Base-by-base conservation (phyloP, 1,140 invertebrate species). In the Temnothorax longispinosus region DNA sequence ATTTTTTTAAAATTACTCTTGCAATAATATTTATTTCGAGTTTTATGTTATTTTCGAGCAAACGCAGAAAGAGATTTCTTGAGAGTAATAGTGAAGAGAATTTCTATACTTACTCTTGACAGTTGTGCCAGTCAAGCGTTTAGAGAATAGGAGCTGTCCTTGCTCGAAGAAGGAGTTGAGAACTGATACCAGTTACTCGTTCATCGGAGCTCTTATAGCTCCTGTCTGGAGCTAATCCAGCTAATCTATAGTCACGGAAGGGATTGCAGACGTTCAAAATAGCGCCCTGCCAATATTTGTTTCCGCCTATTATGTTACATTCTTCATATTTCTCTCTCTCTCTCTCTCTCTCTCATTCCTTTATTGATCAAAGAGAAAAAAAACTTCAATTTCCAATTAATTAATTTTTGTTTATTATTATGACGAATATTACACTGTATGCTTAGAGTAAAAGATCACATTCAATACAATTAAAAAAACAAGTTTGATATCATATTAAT, bases 171-270 rank as follows among this genome's bases (percentile, higher is more conserved):
- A 88, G 78, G 75, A 92, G 89, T 86, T 89, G 91, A 89, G 87
- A 89, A 93, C 92, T 93, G 92, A 93, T 94, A 92, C 91, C 86
- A 85, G 56, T 89, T 90, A 76, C 86, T 67, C 75, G 85, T 69
- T 90, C 86, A 92, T 92, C 89, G 87, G 80, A 89, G 72, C 88
- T 94, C 92, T 94, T 94, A 94, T 94, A 94, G 88, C 50, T 88
- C 88, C 86, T 72, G 82, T 86, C 89, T 27, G 27, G 0, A 27
- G 27, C 27, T 89, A 86, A 85, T 91, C 87, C 87, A 90, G 81
- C 75, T 90, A 74, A 85, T 82, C 85, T 75, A 86, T 38, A 78
- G 65, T 52, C 74, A 85, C 88, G 92, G 92, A 91, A 92, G 93
- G 90, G 92, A 88, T 92, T 92, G 91, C 64, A 58, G 77, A 75